Evolutionary conservation across 2,888 invertebrate genomes (phyloP).

Genomic region (Drosophila parthenogenetica): DNA sequence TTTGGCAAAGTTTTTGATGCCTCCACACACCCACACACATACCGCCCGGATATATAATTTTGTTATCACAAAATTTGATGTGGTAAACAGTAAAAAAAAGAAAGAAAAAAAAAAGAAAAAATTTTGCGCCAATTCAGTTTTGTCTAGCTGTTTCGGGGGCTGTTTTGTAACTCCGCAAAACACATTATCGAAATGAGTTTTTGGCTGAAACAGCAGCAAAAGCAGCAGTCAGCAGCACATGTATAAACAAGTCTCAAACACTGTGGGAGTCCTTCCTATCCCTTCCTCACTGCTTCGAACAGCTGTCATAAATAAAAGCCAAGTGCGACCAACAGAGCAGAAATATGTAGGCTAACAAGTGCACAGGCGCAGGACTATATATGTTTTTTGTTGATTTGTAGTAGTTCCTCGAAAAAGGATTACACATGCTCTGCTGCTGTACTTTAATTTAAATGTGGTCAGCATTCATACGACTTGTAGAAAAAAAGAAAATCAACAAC

Average conservation of each 20-base stretch:
- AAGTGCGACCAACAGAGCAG: constrained; percentile 32
- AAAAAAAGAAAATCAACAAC: constrained; percentile 11
- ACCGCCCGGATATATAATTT: constrained; percentile 49
- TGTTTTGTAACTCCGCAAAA: constrained; percentile 38
- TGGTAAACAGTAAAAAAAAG: constrained; percentile 29
- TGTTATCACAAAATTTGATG: constrained; percentile 51
- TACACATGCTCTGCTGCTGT: constrained; percentile 35
- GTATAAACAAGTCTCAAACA: constrained; percentile 58
- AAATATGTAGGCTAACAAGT: constrained; percentile 58
- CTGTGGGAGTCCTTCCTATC: background rate
- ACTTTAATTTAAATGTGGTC: constrained; percentile 57
- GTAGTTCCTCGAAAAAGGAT: constrained; percentile 27
- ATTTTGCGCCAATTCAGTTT: constrained; percentile 25
- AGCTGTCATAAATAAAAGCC: constrained; percentile 49
- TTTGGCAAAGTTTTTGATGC: constrained; percentile 44
- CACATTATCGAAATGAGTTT: constrained; percentile 68
- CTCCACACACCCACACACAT: background rate
- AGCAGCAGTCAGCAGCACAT: constrained; percentile 40
- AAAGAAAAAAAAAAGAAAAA: constrained; percentile 11
- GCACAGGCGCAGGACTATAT: constrained; percentile 19
- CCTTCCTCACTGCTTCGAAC: background rate
- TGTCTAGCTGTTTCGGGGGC: constrained; percentile 17
- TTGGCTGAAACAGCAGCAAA: constrained; percentile 42
- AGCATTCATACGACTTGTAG: background rate
- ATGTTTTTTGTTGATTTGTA: constrained; percentile 7